Evolutionary conservation across 2,888 invertebrate species (phyloP).

Genomic region (Morpho deidamia): DNA sequence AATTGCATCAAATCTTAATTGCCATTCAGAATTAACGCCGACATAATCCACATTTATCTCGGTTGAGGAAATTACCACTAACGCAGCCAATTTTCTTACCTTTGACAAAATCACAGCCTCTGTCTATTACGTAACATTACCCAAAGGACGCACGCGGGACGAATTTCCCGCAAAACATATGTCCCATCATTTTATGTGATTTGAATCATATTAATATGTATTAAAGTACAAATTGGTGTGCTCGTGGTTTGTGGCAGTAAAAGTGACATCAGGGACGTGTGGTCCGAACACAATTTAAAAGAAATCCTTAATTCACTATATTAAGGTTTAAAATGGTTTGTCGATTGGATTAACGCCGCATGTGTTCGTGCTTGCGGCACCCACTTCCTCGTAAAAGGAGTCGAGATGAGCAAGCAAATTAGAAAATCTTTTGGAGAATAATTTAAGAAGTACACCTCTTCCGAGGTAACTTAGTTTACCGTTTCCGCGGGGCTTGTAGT

Average conservation of each 20-base stretch:
- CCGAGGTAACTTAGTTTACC: constrained; percentile 53
- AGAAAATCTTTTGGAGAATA: constrained; percentile 76
- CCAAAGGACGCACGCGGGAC: constrained; percentile 68
- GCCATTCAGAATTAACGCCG: constrained; percentile 35
- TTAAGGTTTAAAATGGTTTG: constrained; percentile 57
- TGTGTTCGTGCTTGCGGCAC: constrained; percentile 48
- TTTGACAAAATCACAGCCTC: constrained; percentile 74
- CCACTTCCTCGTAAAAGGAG: constrained; percentile 47
- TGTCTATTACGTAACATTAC: constrained; percentile 75
- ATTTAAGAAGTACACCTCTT: constrained; percentile 60
- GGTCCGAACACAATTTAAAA: constrained; percentile 42
- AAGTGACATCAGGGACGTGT: constrained; percentile 5
- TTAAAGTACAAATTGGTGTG: constrained; percentile 56
- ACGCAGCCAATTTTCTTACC: constrained; percentile 77
- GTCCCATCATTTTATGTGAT: constrained; percentile 38
- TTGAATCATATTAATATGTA: constrained; percentile 56
- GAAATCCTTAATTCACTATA: constrained; percentile 46
- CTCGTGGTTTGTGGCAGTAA: constrained; percentile 31
- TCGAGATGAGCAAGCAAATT: constrained; percentile 67
- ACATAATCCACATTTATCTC: constrained; percentile 58
- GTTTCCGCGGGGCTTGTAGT: constrained; percentile 35
- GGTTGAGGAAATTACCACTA: constrained; percentile 61
- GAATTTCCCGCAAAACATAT: constrained; percentile 54
- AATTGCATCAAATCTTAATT: constrained; percentile 11
- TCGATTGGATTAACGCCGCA: constrained; percentile 42